Base-by-base conservation (phyloP, 2,113 vertebrate species). In the Anser cygnoides region DNA sequence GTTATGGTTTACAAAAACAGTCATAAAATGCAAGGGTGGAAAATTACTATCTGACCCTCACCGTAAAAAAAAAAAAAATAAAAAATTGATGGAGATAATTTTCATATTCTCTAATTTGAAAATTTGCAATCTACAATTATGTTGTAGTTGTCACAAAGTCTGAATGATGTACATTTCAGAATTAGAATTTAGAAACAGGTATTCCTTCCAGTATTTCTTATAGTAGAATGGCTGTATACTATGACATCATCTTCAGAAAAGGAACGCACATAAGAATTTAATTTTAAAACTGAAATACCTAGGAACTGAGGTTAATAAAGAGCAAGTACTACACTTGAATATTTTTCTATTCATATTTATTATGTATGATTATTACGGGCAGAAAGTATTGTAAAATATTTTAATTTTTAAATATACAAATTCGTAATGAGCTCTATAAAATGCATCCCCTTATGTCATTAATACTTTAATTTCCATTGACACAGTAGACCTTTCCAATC, bases 401-500 rank as follows among this genome's bases (percentile, higher is more conserved):
- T 71, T 85, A 77, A 55, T 84, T 84, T 97, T 93, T 35, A 29
- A 96, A 55, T 76, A 91, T 87, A 93, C 83, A 77, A 19, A 75
- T 71, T 93, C 19, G 71, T 92, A 92, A 78, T 87, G 80, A 97
- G 73, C 84, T 92, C 46, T 61, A 92, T 46, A 94, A 95, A 96
- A 90, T 85, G 63, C 54, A 90, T 90, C 35, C 21, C 80, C 65
- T 90, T 96, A 91, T 77, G 70, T 31, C 59, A 92, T 67, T 92
- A 92, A 72, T 66, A 35, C 7, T 75, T 22, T 92, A 89, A 52
- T 86, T 76, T 44, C 61, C 78, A 89, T 74, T 95, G 91, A 96
- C 89, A 93, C 87, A 61, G 86, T 33, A 94, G 55, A 84, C 70
- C 83, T 96, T 95, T 95, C 49, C 43, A 95, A 73, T 59, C 73